phyloP scores from a whole-genome alignment of 2,797 vertebrate species.

The Phataginus tricuspis region DNA sequence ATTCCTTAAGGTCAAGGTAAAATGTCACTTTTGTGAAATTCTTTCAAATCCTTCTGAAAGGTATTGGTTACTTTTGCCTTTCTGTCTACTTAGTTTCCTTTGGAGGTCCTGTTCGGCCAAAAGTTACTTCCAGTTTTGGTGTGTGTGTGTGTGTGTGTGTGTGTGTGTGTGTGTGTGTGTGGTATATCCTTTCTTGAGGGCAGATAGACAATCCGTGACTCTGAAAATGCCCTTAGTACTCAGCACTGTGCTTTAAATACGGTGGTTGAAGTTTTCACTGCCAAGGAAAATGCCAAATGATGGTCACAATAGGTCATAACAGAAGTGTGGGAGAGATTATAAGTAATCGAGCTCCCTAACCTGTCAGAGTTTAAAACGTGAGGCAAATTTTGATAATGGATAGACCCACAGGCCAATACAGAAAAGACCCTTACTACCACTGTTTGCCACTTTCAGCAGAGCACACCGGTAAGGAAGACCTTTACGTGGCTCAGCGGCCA shows the following conservation, averaged over 20 bases:
- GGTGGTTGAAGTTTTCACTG: neutral
- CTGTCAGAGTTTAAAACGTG: neutral
- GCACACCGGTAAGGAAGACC: neutral
- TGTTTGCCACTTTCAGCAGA: neutral
- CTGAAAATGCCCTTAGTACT: neutral
- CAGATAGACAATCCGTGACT: neutral
- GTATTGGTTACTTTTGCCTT: neutral
- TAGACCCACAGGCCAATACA: neutral
- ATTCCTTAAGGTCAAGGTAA: neutral
- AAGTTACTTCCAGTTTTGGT: neutral
- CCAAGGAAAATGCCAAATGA: neutral
- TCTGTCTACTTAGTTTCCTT: neutral
- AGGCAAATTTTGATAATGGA: neutral
- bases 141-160: neutral
- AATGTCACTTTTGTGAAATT: conserved; percentile 4
- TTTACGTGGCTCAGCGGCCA: neutral
- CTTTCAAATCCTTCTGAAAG: neutral
- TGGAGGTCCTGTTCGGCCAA: neutral
- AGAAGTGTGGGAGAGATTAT: neutral
- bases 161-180: neutral
- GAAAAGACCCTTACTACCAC: neutral
- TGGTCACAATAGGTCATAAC: neutral
- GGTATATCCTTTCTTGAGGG: neutral
- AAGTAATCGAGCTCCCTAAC: neutral
- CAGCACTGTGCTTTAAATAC: neutral